Base-by-base conservation (phyloP, 2,797 vertebrate genomes). In the Nyctalus aviator region DNA sequence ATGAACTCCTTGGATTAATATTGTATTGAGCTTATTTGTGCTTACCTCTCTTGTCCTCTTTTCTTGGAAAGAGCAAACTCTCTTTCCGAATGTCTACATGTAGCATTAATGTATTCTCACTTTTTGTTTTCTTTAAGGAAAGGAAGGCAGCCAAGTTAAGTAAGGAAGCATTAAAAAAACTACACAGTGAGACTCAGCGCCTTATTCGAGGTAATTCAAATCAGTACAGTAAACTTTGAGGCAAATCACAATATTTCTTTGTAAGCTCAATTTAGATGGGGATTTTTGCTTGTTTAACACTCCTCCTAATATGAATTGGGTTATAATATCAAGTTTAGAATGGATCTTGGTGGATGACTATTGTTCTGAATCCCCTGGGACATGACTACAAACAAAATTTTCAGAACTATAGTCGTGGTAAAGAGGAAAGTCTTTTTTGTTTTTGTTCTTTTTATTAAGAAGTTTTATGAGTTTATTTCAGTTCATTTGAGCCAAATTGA, bases 181-280 rank as follows among this genome's bases (percentile, higher is more conserved):
- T 99, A 4, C 99, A 99, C 72, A 99, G 99, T 94, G 99, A 99
- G 94, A 99, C 98, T 71, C 99, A 99, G 97, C 98, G 99, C 88
- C 99, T 99, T 84, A 85, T 99, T 95, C 98, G 99, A 99, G 99
- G 99, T 99, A 98, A 98, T 98, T 10, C 35, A 95, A 93, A 68
- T 18, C 37, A 62, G 8, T 69, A 25, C 0, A 6, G 11, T 85
- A 78, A 94, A 85, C 18, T 69, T 41, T 75, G 64, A 84, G 79
- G 32, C 35, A 94, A 79, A 87, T 84, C 75, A 77, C 17, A 84
- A 0, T 68, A 46, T 69, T 69, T 94, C 78, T 94, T 84, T 59
- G 25, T 92, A 96, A 69, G 35, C 20, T 90, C 32, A 68, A 23
- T 68, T 78, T 95, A 68, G 55, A 44, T 81, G 32, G 18, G 11